Evolutionary conservation across 2,888 invertebrate species (phyloP).

Genomic region (Spisula solida): DNA sequence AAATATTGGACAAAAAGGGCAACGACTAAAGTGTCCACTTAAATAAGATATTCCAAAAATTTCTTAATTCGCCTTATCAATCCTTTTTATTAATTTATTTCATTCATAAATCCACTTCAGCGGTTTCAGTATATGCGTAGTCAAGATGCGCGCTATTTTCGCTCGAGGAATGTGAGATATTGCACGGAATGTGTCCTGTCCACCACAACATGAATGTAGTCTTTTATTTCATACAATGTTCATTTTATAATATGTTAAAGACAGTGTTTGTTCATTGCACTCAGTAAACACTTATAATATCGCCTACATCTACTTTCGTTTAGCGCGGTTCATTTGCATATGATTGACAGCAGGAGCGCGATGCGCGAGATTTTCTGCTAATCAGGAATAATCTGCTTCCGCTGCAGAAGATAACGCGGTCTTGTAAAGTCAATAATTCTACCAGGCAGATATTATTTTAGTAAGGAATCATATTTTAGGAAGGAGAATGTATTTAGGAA

Average conservation of each 20-base stretch:
- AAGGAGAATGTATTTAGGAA: neutral
- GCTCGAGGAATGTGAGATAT: slow-evolving; percentile 31
- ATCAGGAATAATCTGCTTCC: slow-evolving; percentile 37
- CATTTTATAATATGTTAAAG: neutral
- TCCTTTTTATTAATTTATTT: neutral
- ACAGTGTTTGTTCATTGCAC: neutral
- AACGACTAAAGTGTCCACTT: slow-evolving; percentile 41
- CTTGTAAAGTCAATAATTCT: neutral
- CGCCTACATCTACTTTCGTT: slow-evolving; percentile 39
- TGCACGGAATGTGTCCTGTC: slow-evolving; percentile 32
- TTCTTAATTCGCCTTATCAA: neutral
- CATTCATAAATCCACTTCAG: slow-evolving; percentile 25
- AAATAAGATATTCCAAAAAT: neutral
- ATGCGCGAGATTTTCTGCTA: slow-evolving; percentile 43
- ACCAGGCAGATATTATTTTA: neutral
- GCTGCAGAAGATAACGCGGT: slow-evolving; percentile 38
- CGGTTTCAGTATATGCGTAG: neutral
- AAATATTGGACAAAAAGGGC: neutral
- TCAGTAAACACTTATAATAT: slow-evolving; percentile 7
- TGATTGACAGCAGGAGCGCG: slow-evolving; percentile 69
- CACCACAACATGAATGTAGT: neutral
- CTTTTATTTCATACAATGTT: slow-evolving; percentile 2
- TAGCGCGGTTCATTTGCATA: slow-evolving; percentile 69
- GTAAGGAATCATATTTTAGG: neutral
- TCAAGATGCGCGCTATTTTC: slow-evolving; percentile 25